phyloP scores from a whole-genome alignment of 2,888 invertebrate genomes.

The Archips crataeganus region DNA sequence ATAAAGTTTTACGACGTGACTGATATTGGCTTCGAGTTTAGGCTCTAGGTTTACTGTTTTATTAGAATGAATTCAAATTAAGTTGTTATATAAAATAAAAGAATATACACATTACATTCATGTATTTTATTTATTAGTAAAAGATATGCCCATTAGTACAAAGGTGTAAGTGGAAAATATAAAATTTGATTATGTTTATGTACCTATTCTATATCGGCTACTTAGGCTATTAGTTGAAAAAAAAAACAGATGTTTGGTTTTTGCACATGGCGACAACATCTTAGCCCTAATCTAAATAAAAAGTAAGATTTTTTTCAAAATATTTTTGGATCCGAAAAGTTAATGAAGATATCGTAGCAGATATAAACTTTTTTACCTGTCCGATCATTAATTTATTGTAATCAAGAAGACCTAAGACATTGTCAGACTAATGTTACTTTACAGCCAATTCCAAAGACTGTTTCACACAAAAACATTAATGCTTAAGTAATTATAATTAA shows the following conservation, averaged over 20 bases:
- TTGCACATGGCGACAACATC: constrained; percentile 13
- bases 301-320: no score
- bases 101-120: constrained; percentile 51
- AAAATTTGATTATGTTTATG: constrained; percentile 52
- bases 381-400: no score
- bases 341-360: no score
- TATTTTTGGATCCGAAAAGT: no score
- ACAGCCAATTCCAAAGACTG: neutral
- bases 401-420: no score
- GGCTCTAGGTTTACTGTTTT: neutral
- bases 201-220: constrained; percentile 23
- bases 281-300: neutral
- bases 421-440: neutral
- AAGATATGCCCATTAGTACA: constrained; percentile 54
- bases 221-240: neutral
- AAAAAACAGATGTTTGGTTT: constrained; percentile 28
- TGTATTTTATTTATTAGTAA: constrained; percentile 39
- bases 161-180: constrained; percentile 67
- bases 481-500: neutral
- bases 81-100: constrained; percentile 41
- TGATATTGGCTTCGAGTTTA: no score
- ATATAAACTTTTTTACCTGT: no score
- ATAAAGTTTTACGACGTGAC: neutral
- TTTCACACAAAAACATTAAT: neutral
- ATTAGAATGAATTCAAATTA: neutral